A percentile compares a stretch with the other conserved stretches of the same genome.
phyloP scores from a whole-genome alignment of 2,888 invertebrate genomes.

The Eupithecia tripunctaria region DNA sequence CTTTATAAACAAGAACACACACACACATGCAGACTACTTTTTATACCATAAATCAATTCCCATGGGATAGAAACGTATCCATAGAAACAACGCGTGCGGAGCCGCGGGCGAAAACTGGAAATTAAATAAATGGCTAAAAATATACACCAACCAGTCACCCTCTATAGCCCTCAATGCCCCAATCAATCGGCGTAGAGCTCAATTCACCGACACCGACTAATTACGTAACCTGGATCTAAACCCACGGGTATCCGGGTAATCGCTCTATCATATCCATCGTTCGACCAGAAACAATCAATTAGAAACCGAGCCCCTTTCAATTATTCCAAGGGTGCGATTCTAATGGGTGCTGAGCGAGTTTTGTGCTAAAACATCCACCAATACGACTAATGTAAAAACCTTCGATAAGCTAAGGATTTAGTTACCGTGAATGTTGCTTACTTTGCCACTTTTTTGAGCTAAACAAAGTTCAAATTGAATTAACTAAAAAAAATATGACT shows the following conservation, averaged over 20 bases:
- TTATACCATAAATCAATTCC: too few relatives aligned
- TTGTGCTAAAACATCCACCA: neutral
- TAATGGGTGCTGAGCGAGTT: neutral
- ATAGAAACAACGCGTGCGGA: too few relatives aligned
- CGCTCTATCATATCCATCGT: conserved; percentile 70
- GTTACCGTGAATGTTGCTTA: too few relatives aligned
- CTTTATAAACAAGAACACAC: too few relatives aligned
- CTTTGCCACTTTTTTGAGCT: too few relatives aligned
- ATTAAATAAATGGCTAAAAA: too few relatives aligned
- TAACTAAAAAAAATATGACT: too few relatives aligned
- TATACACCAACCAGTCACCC: neutral
- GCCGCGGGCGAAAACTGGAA: too few relatives aligned
- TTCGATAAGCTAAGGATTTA: too few relatives aligned
- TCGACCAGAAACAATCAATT: conserved; percentile 80
- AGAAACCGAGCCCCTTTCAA: conserved; percentile 79
- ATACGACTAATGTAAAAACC: neutral
- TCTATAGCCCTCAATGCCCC: neutral
- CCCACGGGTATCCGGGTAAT: conserved; percentile 41
- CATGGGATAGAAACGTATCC: too few relatives aligned
- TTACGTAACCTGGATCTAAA: conserved; percentile 31
- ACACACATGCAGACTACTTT: too few relatives aligned
- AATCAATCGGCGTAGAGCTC: conserved; percentile 3
- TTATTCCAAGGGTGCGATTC: conserved; percentile 57
- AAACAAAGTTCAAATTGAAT: too few relatives aligned
- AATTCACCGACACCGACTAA: conserved; percentile 29